Evolutionary conservation across 2,113 vertebrate genomes (phyloP).

Genomic region (Tamias sibiricus): DNA sequence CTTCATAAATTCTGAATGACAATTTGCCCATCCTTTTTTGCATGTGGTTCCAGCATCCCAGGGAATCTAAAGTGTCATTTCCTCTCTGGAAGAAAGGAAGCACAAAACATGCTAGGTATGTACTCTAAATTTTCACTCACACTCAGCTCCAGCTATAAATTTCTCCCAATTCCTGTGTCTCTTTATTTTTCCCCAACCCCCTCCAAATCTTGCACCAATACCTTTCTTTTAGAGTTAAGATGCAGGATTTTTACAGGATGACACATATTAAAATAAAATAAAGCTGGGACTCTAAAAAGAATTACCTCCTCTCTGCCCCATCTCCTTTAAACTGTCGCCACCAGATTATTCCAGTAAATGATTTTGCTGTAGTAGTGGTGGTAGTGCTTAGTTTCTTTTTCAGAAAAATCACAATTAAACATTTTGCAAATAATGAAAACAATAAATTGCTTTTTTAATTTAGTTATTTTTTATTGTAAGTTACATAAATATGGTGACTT

Average conservation of each 20-base stretch:
- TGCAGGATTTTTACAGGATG: slow-evolving; percentile 62
- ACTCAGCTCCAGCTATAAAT: slow-evolving; percentile 68
- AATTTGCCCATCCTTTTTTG: slow-evolving; percentile 76
- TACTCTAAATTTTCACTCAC: slow-evolving; percentile 61
- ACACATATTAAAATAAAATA: slow-evolving; percentile 56
- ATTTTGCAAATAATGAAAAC: slow-evolving; percentile 18
- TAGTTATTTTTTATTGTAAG: background rate
- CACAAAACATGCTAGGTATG: slow-evolving; percentile 56
- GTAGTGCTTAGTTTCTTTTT: background rate
- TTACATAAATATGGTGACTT: slow-evolving; percentile 22
- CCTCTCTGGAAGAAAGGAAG: slow-evolving; percentile 55
- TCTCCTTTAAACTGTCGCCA: background rate
- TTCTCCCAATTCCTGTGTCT: slow-evolving; percentile 40
- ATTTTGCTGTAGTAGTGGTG: background rate
- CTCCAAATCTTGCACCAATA: slow-evolving; percentile 47
- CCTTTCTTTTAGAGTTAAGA: slow-evolving; percentile 64
- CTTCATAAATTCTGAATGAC: slow-evolving; percentile 81
- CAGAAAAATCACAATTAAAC: background rate
- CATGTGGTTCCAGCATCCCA: slow-evolving; percentile 69
- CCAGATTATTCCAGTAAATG: background rate
- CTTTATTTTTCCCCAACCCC: background rate
- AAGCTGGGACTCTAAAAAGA: background rate
- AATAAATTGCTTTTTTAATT: slow-evolving; percentile 1
- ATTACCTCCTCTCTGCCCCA: background rate
- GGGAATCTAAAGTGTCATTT: slow-evolving; percentile 72